Conservation (phyloP, 2,888 invertebrate genomes). For the Stegophylla sp. region DNA sequence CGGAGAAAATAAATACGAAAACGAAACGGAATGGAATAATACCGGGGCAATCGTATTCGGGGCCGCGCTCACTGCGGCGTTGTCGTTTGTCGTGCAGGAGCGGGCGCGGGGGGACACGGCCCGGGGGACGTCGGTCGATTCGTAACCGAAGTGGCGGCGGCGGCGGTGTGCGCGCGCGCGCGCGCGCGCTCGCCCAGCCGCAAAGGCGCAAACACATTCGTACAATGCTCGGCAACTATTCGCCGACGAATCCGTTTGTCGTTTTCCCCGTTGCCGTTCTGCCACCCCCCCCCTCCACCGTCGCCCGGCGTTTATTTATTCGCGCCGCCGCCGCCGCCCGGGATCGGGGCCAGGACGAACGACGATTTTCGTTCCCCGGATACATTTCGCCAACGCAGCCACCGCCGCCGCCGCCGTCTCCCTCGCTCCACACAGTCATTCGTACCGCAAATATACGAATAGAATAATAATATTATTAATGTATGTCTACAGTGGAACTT, state of each 20-base stretch:
- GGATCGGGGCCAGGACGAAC: background rate
- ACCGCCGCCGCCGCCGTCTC: background rate
- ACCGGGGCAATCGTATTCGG: conserved; percentile 23
- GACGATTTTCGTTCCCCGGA: background rate
- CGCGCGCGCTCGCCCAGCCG: conserved; percentile 1
- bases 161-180: background rate
- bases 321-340: conserved; percentile 2
- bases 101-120: background rate
- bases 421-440: too few species aligned
- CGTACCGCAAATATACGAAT: background rate
- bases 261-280: conserved; percentile 5
- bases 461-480: too few species aligned
- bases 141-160: background rate
- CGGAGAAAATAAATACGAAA: conserved; percentile 58
- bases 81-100: background rate
- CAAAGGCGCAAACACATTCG: conserved; percentile 38
- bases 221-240: background rate
- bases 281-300: background rate
- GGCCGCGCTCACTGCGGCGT: background rate
- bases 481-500: too few species aligned
- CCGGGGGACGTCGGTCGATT: conserved; percentile 38
- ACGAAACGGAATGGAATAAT: conserved; percentile 55
- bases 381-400: background rate
- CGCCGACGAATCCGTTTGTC: conserved; percentile 47
- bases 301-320: conserved; percentile 46